phyloP scores from a whole-genome alignment of 2,888 invertebrate species.

The Oligia strigilis region DNA sequence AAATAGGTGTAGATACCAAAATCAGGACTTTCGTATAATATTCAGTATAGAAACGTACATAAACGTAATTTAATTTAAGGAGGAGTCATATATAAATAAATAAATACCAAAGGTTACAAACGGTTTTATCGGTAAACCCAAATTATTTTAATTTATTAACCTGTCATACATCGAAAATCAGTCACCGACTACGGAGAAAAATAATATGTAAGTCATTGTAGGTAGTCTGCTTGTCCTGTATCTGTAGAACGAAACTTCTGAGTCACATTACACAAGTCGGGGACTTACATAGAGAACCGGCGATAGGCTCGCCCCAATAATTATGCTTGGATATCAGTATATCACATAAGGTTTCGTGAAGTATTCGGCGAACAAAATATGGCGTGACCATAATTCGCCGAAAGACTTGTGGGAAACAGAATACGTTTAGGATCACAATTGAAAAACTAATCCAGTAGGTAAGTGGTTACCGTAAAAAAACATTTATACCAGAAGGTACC shows the following conservation, averaged over 20 bases:
- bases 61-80: no score
- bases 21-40: background rate
- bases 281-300: slow-evolving; percentile 10
- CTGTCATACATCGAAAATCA: background rate
- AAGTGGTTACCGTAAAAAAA: no score
- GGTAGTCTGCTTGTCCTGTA: background rate
- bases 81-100: background rate
- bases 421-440: background rate
- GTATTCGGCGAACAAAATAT: background rate
- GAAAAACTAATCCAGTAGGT: background rate
- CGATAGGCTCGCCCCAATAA: background rate
- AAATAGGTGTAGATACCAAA: background rate
- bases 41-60: background rate
- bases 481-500: background rate
- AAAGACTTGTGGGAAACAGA: slow-evolving; percentile 2
- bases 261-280: slow-evolving; percentile 4
- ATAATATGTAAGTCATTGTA: background rate
- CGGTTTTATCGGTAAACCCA: background rate
- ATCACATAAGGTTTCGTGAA: slow-evolving; percentile 14
- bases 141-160: background rate
- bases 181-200: background rate
- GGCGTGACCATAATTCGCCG: slow-evolving; percentile 11
- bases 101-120: background rate
- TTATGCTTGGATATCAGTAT: background rate
- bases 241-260: background rate